Evolutionary conservation across 2,888 invertebrate species (phyloP), one percentile per base, ranked within the genome.

Genomic region (Acholoe squamosa): DNA sequence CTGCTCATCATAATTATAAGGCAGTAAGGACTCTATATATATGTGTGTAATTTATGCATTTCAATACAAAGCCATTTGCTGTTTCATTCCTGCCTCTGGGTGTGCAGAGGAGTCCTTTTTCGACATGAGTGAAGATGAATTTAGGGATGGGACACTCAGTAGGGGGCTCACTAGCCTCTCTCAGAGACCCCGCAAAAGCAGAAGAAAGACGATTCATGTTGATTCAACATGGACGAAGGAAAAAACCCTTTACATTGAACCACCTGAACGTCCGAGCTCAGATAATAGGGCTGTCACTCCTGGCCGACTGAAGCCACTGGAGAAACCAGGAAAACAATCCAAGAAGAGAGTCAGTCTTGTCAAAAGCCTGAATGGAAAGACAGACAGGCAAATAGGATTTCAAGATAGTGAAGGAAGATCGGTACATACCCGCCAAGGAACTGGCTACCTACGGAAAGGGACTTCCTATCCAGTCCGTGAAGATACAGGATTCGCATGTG

Each of bases 181-280:
- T 31, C 76, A 31, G 28, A 31, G n/a, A 12, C 33, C 7, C 22
- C 19, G 80, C 43, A 33, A 80, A 10, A 34, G 19, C 34, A 16
- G 80, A 22, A 16, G 34, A 34, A 80, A 43, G n/a, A 80, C 80
- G 34, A 80, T 80, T 34, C 80, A 80, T 43, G 80, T 80, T 43
- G 80, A 80, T 5, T 10, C 22, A 0, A 34, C 43, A 16, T 43
- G 33, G 80, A 80, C 33, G 12, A 80, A 80, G n/a, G 80, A 80
- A n/a, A 80, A 19, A 80, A 80, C 80, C 34, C 34, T 80, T 0
- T 43, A 33, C 33, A 22, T 43, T 0, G 80, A 80, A 19, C 80
- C 33, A 33, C 80, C 33, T 34, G 80, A 34, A 43, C 33, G 80
- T 19, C 80, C 80, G 19, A 19, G 19, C 34, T 80, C 80, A n/a